These are phyloP conservation scores for Lordiphosa fenestrarum DNA, from an alignment of 2,888 invertebrate genomes.

Conservation along the genomic window DNA sequence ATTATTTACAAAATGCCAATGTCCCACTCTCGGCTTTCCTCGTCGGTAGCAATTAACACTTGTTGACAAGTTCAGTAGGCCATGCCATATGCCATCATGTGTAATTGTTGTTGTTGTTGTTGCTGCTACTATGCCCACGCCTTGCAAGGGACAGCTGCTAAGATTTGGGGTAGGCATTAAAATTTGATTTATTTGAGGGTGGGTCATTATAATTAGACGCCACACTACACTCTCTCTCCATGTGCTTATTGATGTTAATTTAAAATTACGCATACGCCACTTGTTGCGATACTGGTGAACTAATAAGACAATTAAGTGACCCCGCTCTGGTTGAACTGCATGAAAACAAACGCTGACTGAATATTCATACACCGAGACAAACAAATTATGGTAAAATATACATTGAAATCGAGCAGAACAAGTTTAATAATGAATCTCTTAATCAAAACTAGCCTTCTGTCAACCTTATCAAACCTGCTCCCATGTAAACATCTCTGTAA, in stretches of 20 bases:
- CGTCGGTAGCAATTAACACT: slow-evolving; percentile 65
- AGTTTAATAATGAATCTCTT: no score
- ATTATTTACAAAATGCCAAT: slow-evolving; percentile 4
- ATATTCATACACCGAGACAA: neutral
- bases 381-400: neutral
- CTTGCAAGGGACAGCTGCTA: slow-evolving; percentile 6
- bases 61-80: slow-evolving; percentile 76
- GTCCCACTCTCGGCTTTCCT: neutral
- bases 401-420: no score
- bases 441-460: no score
- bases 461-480: no score
- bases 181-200: slow-evolving; percentile 64
- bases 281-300: neutral
- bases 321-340: neutral
- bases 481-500: no score
- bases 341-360: neutral
- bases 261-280: slow-evolving; percentile 6
- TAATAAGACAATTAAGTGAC: slow-evolving; percentile 7
- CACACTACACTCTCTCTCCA: slow-evolving; percentile 8
- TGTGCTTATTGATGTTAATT: neutral
- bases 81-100: slow-evolving; percentile 32
- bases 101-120: slow-evolving; percentile 15
- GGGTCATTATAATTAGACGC: slow-evolving; percentile 60
- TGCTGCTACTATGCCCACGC: slow-evolving; percentile 15
- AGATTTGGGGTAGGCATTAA: slow-evolving; percentile 49